phyloP scores from a whole-genome alignment of 1,140 invertebrate genomes.

The Pseudomyrmex pallidus region DNA sequence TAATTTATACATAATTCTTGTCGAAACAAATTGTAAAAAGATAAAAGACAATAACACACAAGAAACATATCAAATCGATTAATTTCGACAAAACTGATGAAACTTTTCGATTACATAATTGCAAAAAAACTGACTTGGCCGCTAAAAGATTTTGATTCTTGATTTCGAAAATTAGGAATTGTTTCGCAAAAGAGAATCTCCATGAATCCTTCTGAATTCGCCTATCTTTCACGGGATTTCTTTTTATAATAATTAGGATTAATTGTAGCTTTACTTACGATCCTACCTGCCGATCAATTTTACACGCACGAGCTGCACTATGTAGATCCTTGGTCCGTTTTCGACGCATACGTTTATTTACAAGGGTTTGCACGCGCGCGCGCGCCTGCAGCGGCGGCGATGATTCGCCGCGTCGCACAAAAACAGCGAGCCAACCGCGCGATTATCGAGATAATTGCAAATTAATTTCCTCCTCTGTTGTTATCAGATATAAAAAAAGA shows the following conservation, averaged over 20 bases:
- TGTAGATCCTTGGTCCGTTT: constrained; percentile 82
- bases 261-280: constrained; percentile 76
- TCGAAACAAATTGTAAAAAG: neutral
- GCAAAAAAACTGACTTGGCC: neutral
- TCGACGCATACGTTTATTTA: constrained; percentile 81
- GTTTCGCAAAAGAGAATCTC: constrained; percentile 31
- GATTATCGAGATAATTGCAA: neutral
- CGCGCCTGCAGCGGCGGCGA: constrained; percentile 17
- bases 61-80: neutral
- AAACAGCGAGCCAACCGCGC: constrained; percentile 65
- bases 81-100: neutral
- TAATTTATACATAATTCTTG: too few species aligned
- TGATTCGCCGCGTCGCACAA: constrained; percentile 36
- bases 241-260: constrained; percentile 72
- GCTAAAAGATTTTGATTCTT: neutral
- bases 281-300: constrained; percentile 71
- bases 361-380: constrained; percentile 61
- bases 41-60: neutral
- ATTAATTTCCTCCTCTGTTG: neutral
- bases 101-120: neutral
- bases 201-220: constrained; percentile 1
- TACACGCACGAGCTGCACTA: constrained; percentile 74
- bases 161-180: constrained; percentile 17
- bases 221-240: constrained; percentile 9
- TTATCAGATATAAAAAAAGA: neutral